Percentiles rank a stretch among this genome's conserved stretches.
These are phyloP conservation scores for Trissolcus japonicus DNA, from an alignment of 2,888 invertebrate species.

Conservation along the genomic window DNA sequence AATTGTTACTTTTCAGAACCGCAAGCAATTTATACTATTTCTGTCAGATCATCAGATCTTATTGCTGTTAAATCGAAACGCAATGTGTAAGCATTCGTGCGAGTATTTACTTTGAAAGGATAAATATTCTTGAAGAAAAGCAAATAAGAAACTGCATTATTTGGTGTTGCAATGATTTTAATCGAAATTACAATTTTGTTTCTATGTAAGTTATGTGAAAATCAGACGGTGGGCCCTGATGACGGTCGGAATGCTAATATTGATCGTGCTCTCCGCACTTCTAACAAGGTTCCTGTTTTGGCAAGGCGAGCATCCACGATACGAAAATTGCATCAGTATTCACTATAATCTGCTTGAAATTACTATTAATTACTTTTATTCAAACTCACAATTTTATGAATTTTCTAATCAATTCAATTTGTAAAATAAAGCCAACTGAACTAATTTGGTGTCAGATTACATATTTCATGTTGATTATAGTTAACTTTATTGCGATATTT, in stretches of 20 bases:
- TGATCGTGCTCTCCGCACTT: conserved; percentile 10
- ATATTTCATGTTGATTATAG: too few species aligned
- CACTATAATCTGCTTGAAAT: conserved; percentile 6
- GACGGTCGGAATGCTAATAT: conserved; percentile 17
- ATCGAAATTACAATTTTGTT: not conserved
- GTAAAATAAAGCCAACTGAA: too few species aligned
- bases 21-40: conserved; percentile 7
- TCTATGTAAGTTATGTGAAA: conserved; percentile 3
- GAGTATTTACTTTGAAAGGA: not conserved
- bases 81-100: conserved; percentile 6
- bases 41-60: not conserved
- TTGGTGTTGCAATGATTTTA: not conserved
- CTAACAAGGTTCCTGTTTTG: conserved; percentile 17
- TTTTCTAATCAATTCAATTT: too few species aligned
- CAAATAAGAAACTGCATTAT: not conserved
- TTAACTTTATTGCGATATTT: too few species aligned
- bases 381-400: too few species aligned
- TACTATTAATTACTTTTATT: too few species aligned
- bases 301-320: conserved; percentile 13
- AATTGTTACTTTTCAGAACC: conserved; percentile 14
- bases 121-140: not conserved
- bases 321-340: conserved; percentile 1
- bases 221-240: conserved; percentile 14
- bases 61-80: conserved; percentile 25
- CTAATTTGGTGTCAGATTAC: too few species aligned